Percentiles rank a stretch among this genome's conserved stretches.
These are phyloP conservation scores for Sula dactylatra DNA, from an alignment of 2,113 vertebrate species.

Conservation along the genomic window DNA sequence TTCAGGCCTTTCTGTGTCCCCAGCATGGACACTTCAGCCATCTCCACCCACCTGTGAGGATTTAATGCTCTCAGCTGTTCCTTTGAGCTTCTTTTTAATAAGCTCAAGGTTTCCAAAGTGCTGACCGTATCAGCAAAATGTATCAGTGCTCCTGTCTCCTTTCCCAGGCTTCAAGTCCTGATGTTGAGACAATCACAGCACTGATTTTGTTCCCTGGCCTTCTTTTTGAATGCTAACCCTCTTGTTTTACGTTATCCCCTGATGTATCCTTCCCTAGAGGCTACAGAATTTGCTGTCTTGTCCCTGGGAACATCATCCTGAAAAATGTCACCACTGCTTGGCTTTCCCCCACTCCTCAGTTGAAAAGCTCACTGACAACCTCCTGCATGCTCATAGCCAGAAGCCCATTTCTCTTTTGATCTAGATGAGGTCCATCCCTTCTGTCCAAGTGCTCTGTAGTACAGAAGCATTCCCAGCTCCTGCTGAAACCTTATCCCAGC, in stretches of 20 bases:
- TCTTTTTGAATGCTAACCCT: neutral
- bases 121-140: neutral
- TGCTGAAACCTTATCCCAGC: neutral
- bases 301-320: neutral
- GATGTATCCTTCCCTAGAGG: neutral
- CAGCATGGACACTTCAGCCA: neutral
- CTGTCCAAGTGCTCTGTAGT: neutral
- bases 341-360: neutral
- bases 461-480: neutral
- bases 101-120: neutral
- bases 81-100: neutral
- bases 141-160: neutral
- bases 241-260: neutral
- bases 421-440: neutral
- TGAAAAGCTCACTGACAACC: neutral
- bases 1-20: neutral
- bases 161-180: neutral
- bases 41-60: neutral
- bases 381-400: neutral
- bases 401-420: neutral
- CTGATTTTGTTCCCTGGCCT: neutral
- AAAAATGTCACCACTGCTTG: neutral
- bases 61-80: neutral
- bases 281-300: neutral
- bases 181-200: neutral